These are phyloP conservation scores for Pseudochirops corinnae DNA, from an alignment of 2,797 vertebrate species.

Conservation along the genomic window DNA sequence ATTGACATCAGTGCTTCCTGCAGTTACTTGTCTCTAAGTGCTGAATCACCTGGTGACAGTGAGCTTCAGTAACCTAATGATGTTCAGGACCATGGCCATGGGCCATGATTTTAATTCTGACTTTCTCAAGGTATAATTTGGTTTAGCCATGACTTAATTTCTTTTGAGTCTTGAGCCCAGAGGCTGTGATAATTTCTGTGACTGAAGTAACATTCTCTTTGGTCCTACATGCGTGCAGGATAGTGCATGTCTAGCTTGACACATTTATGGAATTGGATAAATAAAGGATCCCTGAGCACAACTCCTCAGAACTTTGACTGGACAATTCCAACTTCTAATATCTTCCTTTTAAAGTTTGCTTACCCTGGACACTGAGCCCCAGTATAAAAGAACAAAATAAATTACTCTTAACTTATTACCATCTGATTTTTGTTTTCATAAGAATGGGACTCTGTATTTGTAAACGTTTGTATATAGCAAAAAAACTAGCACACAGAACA, in stretches of 20 bases:
- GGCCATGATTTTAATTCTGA: constrained; percentile 46
- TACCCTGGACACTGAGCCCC: constrained; percentile 5
- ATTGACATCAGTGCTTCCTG: background rate
- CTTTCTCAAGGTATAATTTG: constrained; percentile 61
- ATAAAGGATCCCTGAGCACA: constrained; percentile 34
- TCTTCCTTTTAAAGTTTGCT: background rate
- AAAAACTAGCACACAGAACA: constrained; percentile 2
- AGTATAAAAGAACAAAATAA: constrained; percentile 21
- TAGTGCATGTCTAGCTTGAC: background rate
- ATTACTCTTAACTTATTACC: background rate
- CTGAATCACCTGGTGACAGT: background rate
- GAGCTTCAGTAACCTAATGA: constrained; percentile 37
- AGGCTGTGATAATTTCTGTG: constrained; percentile 47
- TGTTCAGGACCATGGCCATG: constrained; percentile 43
- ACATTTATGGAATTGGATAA: background rate
- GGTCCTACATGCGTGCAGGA: background rate
- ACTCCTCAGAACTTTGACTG: constrained; percentile 16
- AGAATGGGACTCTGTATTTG: constrained; percentile 4
- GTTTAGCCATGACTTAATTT: constrained; percentile 69
- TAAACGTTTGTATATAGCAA: constrained; percentile 36
- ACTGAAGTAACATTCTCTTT: constrained; percentile 11
- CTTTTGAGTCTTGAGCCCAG: constrained; percentile 58
- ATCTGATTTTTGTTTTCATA: background rate
- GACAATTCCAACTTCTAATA: background rate
- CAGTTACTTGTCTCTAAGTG: background rate